phyloP scores from a whole-genome alignment of 2,797 vertebrate genomes.

The Platalea minor region DNA sequence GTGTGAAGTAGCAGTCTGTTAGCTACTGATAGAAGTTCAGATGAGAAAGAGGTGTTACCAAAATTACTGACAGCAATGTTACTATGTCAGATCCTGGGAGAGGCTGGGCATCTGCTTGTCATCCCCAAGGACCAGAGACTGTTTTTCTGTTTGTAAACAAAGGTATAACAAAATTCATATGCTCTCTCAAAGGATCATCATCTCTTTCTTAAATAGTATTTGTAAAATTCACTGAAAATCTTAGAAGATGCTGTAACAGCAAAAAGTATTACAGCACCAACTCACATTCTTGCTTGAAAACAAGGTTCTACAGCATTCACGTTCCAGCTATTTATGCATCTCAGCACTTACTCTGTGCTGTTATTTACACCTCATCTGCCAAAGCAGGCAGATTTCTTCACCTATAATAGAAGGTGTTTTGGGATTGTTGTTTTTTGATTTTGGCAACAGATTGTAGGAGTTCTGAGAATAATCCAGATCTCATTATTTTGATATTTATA shows the following conservation, averaged over 20 bases:
- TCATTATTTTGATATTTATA: background rate
- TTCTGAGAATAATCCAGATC: background rate
- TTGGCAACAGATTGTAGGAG: background rate
- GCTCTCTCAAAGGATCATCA: background rate
- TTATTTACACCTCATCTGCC: background rate
- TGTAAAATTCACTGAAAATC: background rate
- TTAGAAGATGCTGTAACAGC: background rate
- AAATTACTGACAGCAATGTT: background rate
- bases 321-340: background rate
- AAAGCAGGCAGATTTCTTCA: background rate
- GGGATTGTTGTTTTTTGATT: background rate
- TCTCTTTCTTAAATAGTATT: background rate
- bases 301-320: background rate
- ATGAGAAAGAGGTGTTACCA: constrained; percentile 3
- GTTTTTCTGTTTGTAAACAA: background rate
- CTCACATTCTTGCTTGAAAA: background rate
- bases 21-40: background rate
- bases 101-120: background rate
- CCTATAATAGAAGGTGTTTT: background rate
- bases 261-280: background rate
- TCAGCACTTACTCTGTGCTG: background rate
- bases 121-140: background rate
- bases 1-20: background rate
- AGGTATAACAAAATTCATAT: background rate
- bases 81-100: background rate